phyloP scores from a whole-genome alignment of 1,140 invertebrate genomes.

The Neodiprion pinetum region DNA sequence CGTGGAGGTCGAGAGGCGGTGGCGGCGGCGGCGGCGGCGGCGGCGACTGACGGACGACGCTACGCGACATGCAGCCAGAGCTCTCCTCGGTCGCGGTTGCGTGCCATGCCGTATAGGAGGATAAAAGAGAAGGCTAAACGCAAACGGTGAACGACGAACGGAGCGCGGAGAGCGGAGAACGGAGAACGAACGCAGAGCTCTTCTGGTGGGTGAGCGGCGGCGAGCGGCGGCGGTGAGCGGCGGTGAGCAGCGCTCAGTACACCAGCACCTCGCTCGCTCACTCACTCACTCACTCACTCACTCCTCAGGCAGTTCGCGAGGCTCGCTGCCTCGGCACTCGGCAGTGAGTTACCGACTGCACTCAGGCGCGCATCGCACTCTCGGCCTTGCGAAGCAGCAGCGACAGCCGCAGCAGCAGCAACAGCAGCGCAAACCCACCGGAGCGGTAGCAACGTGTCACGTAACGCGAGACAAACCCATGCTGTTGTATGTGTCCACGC shows the following conservation, averaged over 20 bases:
- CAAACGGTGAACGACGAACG: too few species aligned
- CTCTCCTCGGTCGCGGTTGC: too few species aligned
- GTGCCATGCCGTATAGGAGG: too few species aligned
- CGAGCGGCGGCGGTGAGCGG: too few species aligned
- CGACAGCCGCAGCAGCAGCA: background rate
- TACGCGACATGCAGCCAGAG: too few species aligned
- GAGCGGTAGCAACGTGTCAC: background rate
- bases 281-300: background rate
- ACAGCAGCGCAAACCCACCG: background rate
- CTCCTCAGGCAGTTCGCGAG: slow-evolving; percentile 19
- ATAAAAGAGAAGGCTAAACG: too few species aligned
- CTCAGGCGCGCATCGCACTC: slow-evolving; percentile 33
- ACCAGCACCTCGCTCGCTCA: background rate
- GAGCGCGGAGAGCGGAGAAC: too few species aligned
- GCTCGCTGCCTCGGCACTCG: slow-evolving; percentile 39
- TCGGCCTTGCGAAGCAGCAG: background rate
- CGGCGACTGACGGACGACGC: background rate
- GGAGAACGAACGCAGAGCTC: too few species aligned
- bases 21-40: background rate
- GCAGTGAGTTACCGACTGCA: slow-evolving; percentile 54
- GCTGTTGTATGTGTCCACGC: slow-evolving; percentile 9
- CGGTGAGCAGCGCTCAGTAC: too few species aligned
- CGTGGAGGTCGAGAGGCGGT: background rate
- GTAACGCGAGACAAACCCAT: background rate
- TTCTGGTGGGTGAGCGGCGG: too few species aligned